Evolutionary conservation across 1,140 invertebrate genomes (phyloP), one percentile per base, ranked within the genome.

Genomic region (Wasmannia auropunctata): DNA sequence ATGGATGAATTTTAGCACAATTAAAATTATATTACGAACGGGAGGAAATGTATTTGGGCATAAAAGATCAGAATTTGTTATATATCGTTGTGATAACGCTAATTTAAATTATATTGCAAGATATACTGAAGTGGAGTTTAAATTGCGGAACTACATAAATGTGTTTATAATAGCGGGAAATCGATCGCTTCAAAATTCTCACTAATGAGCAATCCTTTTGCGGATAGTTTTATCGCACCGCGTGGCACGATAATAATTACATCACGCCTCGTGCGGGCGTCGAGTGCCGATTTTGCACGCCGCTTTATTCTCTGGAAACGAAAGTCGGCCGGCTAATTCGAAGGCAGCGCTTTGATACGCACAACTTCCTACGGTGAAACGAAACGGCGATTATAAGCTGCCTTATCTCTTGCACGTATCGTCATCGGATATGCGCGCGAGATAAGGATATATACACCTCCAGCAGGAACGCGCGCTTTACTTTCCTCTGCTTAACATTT

Each of bases 401-500:
- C 10, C 22, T 80, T 80, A 80, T 80, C 62, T 80, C 40, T 54
- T 11, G 43, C 31, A 16, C 43, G 34, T 69, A 80, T 80, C 62
- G 63, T 80, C 62, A 54, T 80, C 77, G 77, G 62, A 80, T 80
- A 80, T 69, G 34, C 63, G 46, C 43, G 10, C 49, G 49, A 80
- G 77, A 80, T 80, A 80, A 80, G 46, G 22, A 56, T 69, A 28
- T 28, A 46, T 56, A 40, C 37, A 46, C 56, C 28, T 22, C 46
- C 19, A 8, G 19, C 40, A 46, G 25, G 58, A 63, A 60, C 28
- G 16, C n/a, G 7, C 60, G 60, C 37, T 22, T 79, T 80, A 40
- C 77, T 80, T 80, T 80, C 62, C 77, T 80, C 77, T 54, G 63
- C 19, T 69, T 54, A 69, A 69, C 34, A 69, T 80, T 69, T 80